Base-by-base conservation (phyloP, 2,113 vertebrate genomes). In the Aldabrachelys gigantea region DNA sequence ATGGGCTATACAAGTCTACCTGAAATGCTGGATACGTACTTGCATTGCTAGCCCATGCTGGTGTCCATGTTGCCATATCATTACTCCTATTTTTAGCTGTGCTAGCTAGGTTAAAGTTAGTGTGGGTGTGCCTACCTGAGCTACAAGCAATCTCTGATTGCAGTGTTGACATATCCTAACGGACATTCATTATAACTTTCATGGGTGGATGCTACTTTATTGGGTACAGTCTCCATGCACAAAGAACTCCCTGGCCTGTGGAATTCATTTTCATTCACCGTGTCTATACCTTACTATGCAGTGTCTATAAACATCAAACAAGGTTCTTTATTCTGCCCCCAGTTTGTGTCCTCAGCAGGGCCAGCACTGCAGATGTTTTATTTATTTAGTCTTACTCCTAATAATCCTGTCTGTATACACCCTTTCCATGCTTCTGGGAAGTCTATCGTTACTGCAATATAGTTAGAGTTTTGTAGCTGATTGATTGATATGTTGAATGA, bases 401-500 rank as follows among this genome's bases (percentile, higher is more conserved):
- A 91, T 83, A 11, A 89, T 75, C 92, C 94, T 19, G 38, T n/a
- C 91, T 93, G 82, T 88, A 72, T 82, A 90, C 72, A 57, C 81
- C 57, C 78, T 87, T 79, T 44, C 89, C 65, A 72, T 31, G 65
- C 31, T 69, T 93, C 27, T 54, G 65, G 27, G 27, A 88, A 85
- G 65, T 93, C 83, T 93, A 41, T 88, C 82, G 90, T 97, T 96
- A 95, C 57, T 22, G 31, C 76, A 91, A 92, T 93, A 91, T 52
- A 89, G 87, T 87, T 47, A 92, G 35, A 80, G 54, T 92, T 87
- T 69, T 92, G 53, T 79, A 65, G 65, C 57, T 94, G 96, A 95
- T 93, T 93, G 96, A 95, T 93, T 94, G 57, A 13, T 31, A 14
- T 95, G 90, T 96, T 94, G 94, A 69, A 87, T 91, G 82, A 86